Base-by-base conservation (phyloP, 2,797 vertebrate species). In the Cygnus olor region DNA sequence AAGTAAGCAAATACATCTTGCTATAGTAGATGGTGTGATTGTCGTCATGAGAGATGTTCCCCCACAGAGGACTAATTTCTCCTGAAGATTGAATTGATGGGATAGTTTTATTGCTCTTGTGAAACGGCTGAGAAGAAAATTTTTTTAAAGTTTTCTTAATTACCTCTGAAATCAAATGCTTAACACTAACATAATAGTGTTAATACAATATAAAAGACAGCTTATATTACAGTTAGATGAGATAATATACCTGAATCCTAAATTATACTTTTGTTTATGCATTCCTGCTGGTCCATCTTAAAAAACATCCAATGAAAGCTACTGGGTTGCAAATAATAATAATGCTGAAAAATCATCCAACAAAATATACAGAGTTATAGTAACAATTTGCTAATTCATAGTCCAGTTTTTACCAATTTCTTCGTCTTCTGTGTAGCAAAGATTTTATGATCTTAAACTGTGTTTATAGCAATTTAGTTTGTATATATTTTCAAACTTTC, bases 31-130 rank as follows among this genome's bases (percentile, higher is more conserved):
- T 88, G 45, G 28, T 78, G 79, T 94, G 87, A 92, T 65, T 94
- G 87, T 30, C 0, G 0, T 91, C 85, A 47, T 88, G 93, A 91
- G 84, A 94, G 61, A 85, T 76, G n/a, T 44, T 95, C 34, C 89
- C 66, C 85, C 92, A 81, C 90, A 94, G 72, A 96, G 89, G 87
- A 88, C 82, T 90, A 85, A 89, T 96, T 93, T 94, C 88, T 95
- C 80, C 58, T 86, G 70, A 90, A 79, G 71, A 88, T 18, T 76
- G 76, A 92, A 89, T 85, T 85, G 69, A 80, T 92, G 34, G 18
- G 65, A 80, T 69, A 79, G 27, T 80, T 95, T 97, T 94, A 95
- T 65, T 88, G 87, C 69, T 80, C 44, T 71, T 88, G 61, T 83
- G 69, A 93, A 96, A 94, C 58, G 54, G 34, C 72, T 80, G 76